Base-by-base conservation (phyloP, 2,797 vertebrate genomes). In the Dermochelys coriacea region DNA sequence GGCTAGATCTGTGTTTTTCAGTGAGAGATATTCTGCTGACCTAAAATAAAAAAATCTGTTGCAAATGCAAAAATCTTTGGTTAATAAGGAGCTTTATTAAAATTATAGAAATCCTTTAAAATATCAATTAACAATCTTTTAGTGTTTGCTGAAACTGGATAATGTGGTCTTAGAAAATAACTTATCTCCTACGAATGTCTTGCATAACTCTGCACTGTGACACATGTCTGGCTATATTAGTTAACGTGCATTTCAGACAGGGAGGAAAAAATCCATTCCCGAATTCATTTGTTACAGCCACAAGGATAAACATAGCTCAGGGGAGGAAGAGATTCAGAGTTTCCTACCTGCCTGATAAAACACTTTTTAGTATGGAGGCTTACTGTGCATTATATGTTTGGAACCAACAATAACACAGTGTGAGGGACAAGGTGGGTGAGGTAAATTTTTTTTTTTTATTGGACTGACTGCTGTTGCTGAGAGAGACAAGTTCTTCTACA, bases 271-370 rank as follows among this genome's bases (percentile, higher is more conserved):
- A 12, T 12, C 14, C 37, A 3, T 57, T 59, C 8, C 2, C 1
- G 4, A 12, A 34, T 34, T 80, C 8, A n/a, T 91, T 4, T 49
- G 23, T 49, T 77, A 49, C 27, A 77, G 18, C 75, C 15, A 0
- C 0, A 1, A 47, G 15, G 37, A 41, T 34, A 64, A 0, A 1
- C 5, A 15, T 27, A 52, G 1, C 52, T 61, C 0, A 0, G 51
- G 75, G 47, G 51, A 88, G 2, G 8, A 23, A 71, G 68, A 23
- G 21, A 68, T 37, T 68, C 34, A 68, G 21, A 68, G 10, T 71
- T 86, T 86, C n/a, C 64, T 55, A 11, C 50, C 29, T 80, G 14
- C 57, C 34, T 14, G 86, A 4, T 88, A 87, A 85, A 49, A 9
- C 41, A 19, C 18, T 37, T 55, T 31, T 37, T 55, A 81, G 31